Evolutionary conservation across 2,888 invertebrate genomes (phyloP).

Genomic region (Patella ulyssiponensis): DNA sequence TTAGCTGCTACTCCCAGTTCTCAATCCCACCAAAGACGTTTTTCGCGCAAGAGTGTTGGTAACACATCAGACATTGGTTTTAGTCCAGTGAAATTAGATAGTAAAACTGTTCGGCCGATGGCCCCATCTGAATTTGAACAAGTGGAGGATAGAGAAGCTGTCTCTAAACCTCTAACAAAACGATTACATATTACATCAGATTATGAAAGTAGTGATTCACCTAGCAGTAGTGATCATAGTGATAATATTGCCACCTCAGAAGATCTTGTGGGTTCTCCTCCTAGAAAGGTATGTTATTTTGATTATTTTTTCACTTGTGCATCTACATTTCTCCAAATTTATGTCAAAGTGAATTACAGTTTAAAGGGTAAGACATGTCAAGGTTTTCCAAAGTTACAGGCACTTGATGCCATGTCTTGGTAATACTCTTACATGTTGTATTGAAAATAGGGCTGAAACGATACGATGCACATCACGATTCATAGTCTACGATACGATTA

Average conservation of each 20-base stretch:
- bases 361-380: too few species aligned
- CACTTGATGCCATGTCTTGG: too few species aligned
- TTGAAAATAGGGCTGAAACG: too few species aligned
- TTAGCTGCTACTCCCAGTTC: constrained; percentile 55
- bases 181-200: constrained; percentile 68
- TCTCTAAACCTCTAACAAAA: constrained; percentile 14
- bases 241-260: constrained; percentile 63
- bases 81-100: neutral
- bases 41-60: constrained; percentile 57
- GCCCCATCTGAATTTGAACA: constrained; percentile 19
- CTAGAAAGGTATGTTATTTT: constrained; percentile 49
- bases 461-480: too few species aligned
- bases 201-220: constrained; percentile 73
- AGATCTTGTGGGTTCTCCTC: constrained; percentile 50
- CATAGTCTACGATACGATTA: too few species aligned
- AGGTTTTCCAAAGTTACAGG: too few species aligned
- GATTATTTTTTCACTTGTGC: neutral
- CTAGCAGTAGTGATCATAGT: constrained; percentile 72
- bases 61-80: constrained; percentile 30
- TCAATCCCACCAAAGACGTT: constrained; percentile 46
- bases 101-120: neutral
- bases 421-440: too few species aligned
- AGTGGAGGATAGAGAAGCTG: constrained; percentile 27
- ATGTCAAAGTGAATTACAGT: too few species aligned
- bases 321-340: neutral